Evolutionary conservation across 35 echinoderm and acorn worm species (phyloP).

Genomic region (Ophiothrix spiculata): DNA sequence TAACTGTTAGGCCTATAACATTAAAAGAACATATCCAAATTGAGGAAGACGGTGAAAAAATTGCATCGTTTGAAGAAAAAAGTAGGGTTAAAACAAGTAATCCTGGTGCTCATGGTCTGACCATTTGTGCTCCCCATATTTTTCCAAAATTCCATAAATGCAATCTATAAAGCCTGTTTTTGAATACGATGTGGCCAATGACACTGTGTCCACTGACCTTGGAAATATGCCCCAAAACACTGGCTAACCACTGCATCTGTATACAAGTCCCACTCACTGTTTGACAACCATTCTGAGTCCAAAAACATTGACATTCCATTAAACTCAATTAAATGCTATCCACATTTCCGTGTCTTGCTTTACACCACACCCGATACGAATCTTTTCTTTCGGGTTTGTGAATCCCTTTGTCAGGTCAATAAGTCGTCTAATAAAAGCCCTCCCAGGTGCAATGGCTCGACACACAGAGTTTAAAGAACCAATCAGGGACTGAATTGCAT

Average conservation of each 20-base stretch:
- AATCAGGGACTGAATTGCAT: background rate
- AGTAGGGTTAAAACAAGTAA: no score
- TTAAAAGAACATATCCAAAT: no score
- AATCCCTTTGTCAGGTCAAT: slow-evolving; percentile 21
- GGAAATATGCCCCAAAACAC: background rate
- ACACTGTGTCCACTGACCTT: background rate
- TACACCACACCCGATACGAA: background rate
- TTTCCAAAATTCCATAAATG: no score
- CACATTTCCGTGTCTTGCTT: slow-evolving; percentile 3
- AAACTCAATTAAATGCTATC: background rate
- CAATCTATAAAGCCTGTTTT: no score
- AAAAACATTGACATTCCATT: slow-evolving; percentile 15
- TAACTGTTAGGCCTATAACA: no score
- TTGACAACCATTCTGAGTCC: background rate
- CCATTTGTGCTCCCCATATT: no score
- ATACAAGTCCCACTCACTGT: background rate
- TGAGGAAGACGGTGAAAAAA: no score
- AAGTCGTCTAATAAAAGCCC: slow-evolving; percentile 20
- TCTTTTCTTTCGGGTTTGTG: background rate
- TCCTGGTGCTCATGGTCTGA: no score
- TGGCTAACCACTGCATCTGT: background rate
- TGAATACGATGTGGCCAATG: no score
- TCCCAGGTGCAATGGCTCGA: slow-evolving; percentile 17
- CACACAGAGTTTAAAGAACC: slow-evolving; percentile 23
- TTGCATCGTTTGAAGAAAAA: no score